Conservation (phyloP, 2,113 vertebrate species). For the Stictonetta naevosa region DNA sequence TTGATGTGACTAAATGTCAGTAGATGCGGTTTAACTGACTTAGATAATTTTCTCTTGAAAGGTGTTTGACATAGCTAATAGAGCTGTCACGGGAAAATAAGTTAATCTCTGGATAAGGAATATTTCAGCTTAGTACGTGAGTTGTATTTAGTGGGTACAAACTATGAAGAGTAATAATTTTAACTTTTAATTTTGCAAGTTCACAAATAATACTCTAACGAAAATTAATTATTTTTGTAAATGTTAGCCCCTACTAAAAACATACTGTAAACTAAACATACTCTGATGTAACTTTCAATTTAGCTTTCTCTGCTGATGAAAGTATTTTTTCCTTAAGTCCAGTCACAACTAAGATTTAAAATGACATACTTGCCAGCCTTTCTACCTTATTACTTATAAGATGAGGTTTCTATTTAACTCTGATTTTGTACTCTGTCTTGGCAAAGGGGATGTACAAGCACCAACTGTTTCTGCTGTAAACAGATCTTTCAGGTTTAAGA, state of each 20-base stretch:
- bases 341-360: neutral
- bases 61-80: neutral
- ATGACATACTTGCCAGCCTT: neutral
- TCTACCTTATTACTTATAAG: neutral
- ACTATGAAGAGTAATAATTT: neutral
- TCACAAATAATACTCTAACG: neutral
- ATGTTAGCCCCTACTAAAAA: neutral
- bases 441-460: neutral
- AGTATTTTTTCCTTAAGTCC: neutral
- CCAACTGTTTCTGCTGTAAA: neutral
- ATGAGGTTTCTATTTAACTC: neutral
- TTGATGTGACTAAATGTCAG: neutral
- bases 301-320: neutral
- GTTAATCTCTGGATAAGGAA: neutral
- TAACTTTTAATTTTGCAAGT: neutral
- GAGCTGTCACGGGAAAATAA: neutral
- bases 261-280: neutral
- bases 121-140: neutral
- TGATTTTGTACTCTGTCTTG: neutral
- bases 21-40: neutral
- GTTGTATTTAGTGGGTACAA: neutral
- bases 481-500: neutral
- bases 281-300: neutral
- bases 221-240: neutral
- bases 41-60: neutral